phyloP scores from a whole-genome alignment of 2,888 invertebrate genomes.

The Laothoe populi region DNA sequence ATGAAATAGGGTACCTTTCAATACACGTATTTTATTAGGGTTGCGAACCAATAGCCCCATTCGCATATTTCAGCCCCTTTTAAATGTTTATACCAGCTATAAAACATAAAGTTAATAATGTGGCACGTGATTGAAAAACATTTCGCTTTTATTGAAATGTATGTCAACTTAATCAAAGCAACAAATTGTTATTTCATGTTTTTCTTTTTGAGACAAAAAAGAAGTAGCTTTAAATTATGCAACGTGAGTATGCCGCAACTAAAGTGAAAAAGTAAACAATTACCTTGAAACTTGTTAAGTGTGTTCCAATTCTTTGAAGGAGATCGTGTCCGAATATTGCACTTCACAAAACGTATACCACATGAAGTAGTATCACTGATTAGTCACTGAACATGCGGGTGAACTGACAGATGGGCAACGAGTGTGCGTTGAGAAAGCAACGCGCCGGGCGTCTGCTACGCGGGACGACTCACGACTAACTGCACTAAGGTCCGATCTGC shows the following conservation, averaged over 20 bases:
- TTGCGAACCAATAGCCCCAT: slow-evolving; percentile 73
- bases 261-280: slow-evolving; percentile 18
- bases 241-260: slow-evolving; percentile 6
- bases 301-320: neutral
- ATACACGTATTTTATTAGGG: slow-evolving; percentile 79
- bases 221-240: slow-evolving; percentile 3
- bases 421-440: slow-evolving; percentile 42
- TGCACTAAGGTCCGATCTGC: slow-evolving; percentile 26
- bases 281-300: slow-evolving; percentile 24
- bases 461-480: slow-evolving; percentile 60
- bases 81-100: slow-evolving; percentile 53
- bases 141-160: slow-evolving; percentile 9
- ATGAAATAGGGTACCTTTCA: slow-evolving; percentile 70
- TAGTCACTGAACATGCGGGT: slow-evolving; percentile 43
- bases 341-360: slow-evolving; percentile 44
- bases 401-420: slow-evolving; percentile 24
- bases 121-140: slow-evolving; percentile 47
- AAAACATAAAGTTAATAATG: slow-evolving; percentile 50
- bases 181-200: neutral
- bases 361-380: slow-evolving; percentile 40
- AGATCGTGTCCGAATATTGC: slow-evolving; percentile 30
- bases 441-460: slow-evolving; percentile 55
- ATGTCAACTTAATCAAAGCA: slow-evolving; percentile 4
- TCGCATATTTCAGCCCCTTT: slow-evolving; percentile 59
- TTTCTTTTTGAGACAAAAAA: neutral